Evolutionary conservation across 2,888 invertebrate genomes (phyloP), one percentile per base, ranked within the genome.

Genomic region (Drosophila planitibia): DNA sequence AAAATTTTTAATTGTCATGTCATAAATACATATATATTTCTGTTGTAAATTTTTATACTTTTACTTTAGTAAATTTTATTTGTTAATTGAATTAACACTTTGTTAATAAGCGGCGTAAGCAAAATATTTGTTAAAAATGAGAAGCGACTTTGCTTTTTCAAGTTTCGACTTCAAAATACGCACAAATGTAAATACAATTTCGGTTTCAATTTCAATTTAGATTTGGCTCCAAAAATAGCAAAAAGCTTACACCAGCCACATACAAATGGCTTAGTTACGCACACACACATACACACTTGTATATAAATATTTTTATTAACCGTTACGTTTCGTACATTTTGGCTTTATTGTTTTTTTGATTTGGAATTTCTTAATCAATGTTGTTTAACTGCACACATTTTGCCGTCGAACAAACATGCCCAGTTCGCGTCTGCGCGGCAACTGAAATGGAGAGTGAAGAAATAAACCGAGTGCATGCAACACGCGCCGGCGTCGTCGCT

Each of bases 371-470:
- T 65, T 62, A 28, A 52, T 53, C 12, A 37, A 62, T 63, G 35
- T 51, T 44, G 16, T 14, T 47, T 61, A 33, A n/a, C 44, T 37
- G 37, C 59, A 44, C 51, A 49, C 59, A 60, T 58, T 30, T 62
- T 61, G 58, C 51, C 60, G 37, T 58, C 51, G 7, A 25, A 79
- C 81, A 79, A 89, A 82, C 77, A 16, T 72, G 75, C 69, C 61
- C 76, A 79, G 39, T 70, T 61, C 76, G 72, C 81, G 90, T 70
- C 71, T 75, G 76, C 72, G 74, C 62, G 65, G 64, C 79, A 76
- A 86, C 85, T 86, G 85, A 90, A 85, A 82, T 76, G 71, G 85
- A 80, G 76, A 81, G 90, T 85, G 85, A 80, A 59, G 49, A 47
- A 47, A 25, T 47, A 16, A 63, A 37, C n/a, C 22, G 62, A 55